These are phyloP conservation scores for Acrossocheilus fasciatus DNA, from an alignment of 2,797 vertebrate genomes.

Conservation along the genomic window DNA sequence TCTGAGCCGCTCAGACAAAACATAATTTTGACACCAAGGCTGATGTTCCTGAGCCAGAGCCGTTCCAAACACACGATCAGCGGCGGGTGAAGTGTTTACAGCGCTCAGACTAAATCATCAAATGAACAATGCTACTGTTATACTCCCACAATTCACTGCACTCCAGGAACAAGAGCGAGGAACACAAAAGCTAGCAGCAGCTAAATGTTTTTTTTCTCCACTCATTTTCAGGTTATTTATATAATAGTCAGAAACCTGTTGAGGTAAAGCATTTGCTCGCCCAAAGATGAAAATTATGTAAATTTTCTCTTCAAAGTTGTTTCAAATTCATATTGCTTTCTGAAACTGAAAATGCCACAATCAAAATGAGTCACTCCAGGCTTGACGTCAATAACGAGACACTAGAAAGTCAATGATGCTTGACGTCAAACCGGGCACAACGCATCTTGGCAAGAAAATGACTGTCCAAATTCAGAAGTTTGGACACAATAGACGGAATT, in stretches of 20 bases:
- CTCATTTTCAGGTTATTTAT: background rate
- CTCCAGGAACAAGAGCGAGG: background rate
- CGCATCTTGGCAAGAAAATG: background rate
- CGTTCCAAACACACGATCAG: constrained; percentile 39
- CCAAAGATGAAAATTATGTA: background rate
- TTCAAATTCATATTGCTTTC: background rate
- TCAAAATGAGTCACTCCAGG: background rate
- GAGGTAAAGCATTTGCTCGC: background rate
- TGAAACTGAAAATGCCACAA: background rate
- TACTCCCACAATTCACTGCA: constrained; percentile 21
- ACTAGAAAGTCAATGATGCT: background rate
- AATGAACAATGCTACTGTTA: constrained; percentile 35
- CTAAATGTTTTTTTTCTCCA: background rate
- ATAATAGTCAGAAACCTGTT: background rate
- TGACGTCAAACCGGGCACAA: constrained; percentile 1
- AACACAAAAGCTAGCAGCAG: background rate
- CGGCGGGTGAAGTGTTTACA: constrained; percentile 32
- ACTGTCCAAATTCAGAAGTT: background rate
- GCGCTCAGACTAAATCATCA: constrained; percentile 37
- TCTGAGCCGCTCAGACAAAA: constrained; percentile 49
- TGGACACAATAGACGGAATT: background rate
- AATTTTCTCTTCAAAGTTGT: background rate
- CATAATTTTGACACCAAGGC: constrained; percentile 36
- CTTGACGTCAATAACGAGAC: constrained; percentile 16
- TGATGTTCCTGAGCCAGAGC: constrained; percentile 33